Base-by-base conservation (phyloP, 2,888 invertebrate genomes). In the Diarsia rubi region DNA sequence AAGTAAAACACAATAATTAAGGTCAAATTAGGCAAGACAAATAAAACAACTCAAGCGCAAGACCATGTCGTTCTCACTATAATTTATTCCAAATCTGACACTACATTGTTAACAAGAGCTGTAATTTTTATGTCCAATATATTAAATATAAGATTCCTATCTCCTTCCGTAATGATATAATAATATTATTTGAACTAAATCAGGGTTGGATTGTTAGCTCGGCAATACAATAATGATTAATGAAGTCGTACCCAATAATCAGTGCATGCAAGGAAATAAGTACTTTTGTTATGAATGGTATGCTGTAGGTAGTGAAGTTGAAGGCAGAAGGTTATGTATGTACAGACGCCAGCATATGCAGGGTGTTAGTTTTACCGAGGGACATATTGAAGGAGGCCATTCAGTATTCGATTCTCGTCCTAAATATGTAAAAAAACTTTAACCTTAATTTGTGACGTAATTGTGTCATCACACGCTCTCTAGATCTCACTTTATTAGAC, bases 81-180 rank as follows among this genome's bases (percentile, higher is more conserved):
- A 83, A 84, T 84, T 84, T 69, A 85, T 84, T 84, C 67, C 62
- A 52, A 75, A 71, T 67, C 57, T 76, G 73, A 86, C 84, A 84
- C 68, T 47, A 59, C 49, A 71, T 82, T 75, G 73, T 85, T 77
- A 82, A 79, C 49, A 37, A 74, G 57, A 69, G 63, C 69, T 73
- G 31, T 87, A 85, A 86, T 86, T 87, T 86, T 85, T 72, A 73
- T 64, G 79, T 81, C 80, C 54, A 80, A 78, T 73, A 77, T 84
- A 84, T 77, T 73, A 76, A 78, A 75, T 72, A 78, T 65, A 14
- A 86, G 89, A 90, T 90, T 68, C 31, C 82, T 86, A 90, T 88
- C 88, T 84, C 79, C 73, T 84, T 83, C 65, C 27, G 47, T 77
- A 77, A 85, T 85, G 79, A 77, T 79, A 75, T 70, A 78, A 83